Percentiles rank a stretch among this genome's conserved stretches.
Evolutionary conservation across 2,113 vertebrate species (phyloP).

Genomic region (Alligator mississippiensis): DNA sequence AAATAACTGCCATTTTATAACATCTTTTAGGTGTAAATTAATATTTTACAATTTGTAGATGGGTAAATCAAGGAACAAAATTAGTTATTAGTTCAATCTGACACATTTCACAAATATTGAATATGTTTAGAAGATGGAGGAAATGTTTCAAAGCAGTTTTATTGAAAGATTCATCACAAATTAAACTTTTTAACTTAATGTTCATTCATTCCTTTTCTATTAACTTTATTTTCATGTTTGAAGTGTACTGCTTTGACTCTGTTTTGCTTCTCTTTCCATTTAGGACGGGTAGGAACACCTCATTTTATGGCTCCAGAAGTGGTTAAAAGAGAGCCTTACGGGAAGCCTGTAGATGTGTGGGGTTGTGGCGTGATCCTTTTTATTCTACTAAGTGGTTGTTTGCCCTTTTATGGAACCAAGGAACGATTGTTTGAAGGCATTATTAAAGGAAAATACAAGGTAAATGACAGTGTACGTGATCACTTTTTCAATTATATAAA

Average conservation of each 20-base stretch:
- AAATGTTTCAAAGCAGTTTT: neutral
- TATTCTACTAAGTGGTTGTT: constrained; percentile 96
- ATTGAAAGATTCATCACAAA: neutral
- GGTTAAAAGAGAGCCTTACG: constrained; percentile 98
- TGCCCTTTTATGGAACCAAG: constrained; percentile 99
- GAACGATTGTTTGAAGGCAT: constrained; percentile 98
- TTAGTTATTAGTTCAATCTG: neutral
- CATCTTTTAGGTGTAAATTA: neutral
- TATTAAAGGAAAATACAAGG: constrained; percentile 99
- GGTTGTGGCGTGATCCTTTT: constrained; percentile 99
- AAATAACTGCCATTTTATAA: neutral
- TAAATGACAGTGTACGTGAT: constrained; percentile 63
- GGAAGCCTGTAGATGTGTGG: constrained; percentile 98
- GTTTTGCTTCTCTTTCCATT: constrained; percentile 51
- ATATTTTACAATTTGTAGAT: neutral
- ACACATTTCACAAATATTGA: neutral
- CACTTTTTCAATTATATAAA: constrained; percentile 33
- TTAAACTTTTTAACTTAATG: neutral
- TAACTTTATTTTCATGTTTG: constrained; percentile 12
- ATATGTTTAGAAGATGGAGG: neutral
- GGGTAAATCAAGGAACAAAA: neutral
- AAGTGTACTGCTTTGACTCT: neutral
- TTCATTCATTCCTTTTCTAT: neutral
- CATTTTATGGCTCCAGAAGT: constrained; percentile 99
- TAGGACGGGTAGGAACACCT: constrained; percentile 97